Conservation (phyloP, 1,140 invertebrate genomes). For the Portunus trituberculatus region DNA sequence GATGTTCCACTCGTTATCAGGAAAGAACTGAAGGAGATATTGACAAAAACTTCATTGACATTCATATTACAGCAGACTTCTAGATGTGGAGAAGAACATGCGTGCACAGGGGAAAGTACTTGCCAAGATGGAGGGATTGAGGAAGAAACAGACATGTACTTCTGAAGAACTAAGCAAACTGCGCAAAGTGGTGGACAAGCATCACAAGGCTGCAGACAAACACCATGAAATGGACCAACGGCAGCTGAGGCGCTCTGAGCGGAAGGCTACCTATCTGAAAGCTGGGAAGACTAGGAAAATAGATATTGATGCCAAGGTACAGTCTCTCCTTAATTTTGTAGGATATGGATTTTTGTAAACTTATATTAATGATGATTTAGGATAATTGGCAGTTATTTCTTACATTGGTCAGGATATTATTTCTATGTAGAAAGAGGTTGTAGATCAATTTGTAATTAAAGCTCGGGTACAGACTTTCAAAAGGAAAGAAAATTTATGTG, state of each 20-base stretch:
- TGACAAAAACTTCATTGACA: not conserved
- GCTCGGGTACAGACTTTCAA: too few species aligned
- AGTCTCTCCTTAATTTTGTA: too few species aligned
- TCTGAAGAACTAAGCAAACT: slow-evolving; percentile 63
- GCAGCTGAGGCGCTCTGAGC: slow-evolving; percentile 59
- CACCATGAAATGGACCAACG: slow-evolving; percentile 59
- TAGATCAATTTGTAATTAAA: too few species aligned
- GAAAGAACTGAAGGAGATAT: not conserved
- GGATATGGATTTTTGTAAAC: too few species aligned
- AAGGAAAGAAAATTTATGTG: too few species aligned
- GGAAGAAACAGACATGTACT: slow-evolving; percentile 67
- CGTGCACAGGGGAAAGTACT: slow-evolving; percentile 69
- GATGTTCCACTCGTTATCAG: too few species aligned
- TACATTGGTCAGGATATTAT: too few species aligned
- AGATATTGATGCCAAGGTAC: slow-evolving; percentile 64
- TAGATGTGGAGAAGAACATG: slow-evolving; percentile 58
- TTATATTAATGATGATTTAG: too few species aligned
- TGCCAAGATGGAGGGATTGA: slow-evolving; percentile 68
- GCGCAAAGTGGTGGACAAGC: slow-evolving; percentile 68
- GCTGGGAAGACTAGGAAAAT: slow-evolving; percentile 61
- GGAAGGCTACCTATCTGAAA: slow-evolving; percentile 49
- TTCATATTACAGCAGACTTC: slow-evolving; percentile 30
- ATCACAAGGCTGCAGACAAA: slow-evolving; percentile 63
- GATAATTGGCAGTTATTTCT: too few species aligned
- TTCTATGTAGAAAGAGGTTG: too few species aligned